Evolutionary conservation across 2,888 invertebrate genomes (phyloP).

Genomic region (Lordiphosa andalusiaca): DNA sequence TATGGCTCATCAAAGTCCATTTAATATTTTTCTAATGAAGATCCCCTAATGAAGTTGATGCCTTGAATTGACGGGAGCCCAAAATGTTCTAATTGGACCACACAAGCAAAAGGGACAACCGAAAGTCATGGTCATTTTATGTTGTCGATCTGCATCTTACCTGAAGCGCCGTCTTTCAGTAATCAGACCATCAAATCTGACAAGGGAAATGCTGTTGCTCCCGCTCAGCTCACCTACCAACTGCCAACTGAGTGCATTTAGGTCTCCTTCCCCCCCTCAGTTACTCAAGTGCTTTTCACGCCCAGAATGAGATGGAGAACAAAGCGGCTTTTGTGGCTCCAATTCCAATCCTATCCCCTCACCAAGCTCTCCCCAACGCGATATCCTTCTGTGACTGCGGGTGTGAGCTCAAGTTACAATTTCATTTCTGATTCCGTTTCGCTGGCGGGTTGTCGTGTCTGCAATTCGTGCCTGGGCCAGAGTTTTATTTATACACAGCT

Average conservation of each 20-base stretch:
- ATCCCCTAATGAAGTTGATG: constrained; percentile 3
- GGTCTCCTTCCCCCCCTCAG: constrained; percentile 1
- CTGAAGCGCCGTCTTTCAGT: constrained; percentile 25
- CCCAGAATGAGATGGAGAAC: constrained; percentile 32
- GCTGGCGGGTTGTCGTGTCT: constrained; percentile 18
- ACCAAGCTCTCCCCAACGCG: constrained; percentile 28
- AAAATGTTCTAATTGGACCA: constrained; percentile 13
- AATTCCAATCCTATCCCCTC: not conserved
- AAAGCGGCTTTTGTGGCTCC: constrained; percentile 57
- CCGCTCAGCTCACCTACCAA: constrained; percentile 11
- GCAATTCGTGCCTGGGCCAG: constrained; percentile 42
- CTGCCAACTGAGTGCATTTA: constrained; percentile 21
- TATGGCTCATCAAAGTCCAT: constrained; percentile 24
- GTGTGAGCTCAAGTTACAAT: constrained; percentile 61
- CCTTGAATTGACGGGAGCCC: constrained; percentile 22
- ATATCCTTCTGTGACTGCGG: constrained; percentile 50
- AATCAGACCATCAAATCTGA: constrained; percentile 26
- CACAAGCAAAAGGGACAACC: constrained; percentile 18
- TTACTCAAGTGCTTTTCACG: constrained; percentile 63
- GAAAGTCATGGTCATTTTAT: constrained; percentile 26
- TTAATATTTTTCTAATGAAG: constrained; percentile 31
- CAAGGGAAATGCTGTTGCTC: constrained; percentile 16
- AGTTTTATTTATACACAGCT: constrained; percentile 60
- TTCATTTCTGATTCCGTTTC: constrained; percentile 61
- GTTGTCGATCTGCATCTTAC: constrained; percentile 10